Percentiles rank a stretch among this genome's conserved stretches.
Evolutionary conservation across 2,113 vertebrate species (phyloP).

Genomic region (Acinonyx jubatus): DNA sequence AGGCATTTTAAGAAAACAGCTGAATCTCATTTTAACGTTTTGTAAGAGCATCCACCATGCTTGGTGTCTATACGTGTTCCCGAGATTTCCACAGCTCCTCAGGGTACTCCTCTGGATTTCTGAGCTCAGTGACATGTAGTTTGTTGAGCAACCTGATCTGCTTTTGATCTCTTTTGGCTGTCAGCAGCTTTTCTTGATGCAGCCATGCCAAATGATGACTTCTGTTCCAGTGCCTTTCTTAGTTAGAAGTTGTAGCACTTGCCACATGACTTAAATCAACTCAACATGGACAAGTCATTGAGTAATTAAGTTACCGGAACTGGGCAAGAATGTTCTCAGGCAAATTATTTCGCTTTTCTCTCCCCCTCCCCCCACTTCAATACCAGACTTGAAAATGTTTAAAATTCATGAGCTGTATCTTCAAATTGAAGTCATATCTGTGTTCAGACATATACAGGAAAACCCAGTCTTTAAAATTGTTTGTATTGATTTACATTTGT

Average conservation of each 20-base stretch:
- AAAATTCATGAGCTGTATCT: background rate
- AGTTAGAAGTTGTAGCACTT: conserved; percentile 79
- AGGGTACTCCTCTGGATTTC: conserved; percentile 72
- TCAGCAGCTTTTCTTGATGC: conserved; percentile 78
- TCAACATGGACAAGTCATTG: conserved; percentile 67
- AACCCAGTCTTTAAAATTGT: background rate
- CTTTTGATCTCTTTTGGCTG: conserved; percentile 84
- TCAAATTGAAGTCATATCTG: background rate
- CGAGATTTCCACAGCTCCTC: conserved; percentile 74
- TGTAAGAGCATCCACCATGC: conserved; percentile 53
- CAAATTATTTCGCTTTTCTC: background rate
- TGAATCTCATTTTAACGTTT: conserved; percentile 60
- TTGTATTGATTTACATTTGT: background rate
- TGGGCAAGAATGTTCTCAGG: conserved; percentile 26
- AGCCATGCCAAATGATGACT: conserved; percentile 75
- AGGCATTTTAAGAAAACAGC: conserved; percentile 20
- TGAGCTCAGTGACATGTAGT: conserved; percentile 74
- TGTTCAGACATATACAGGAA: background rate
- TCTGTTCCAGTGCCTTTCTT: conserved; percentile 76
- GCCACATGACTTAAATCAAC: conserved; percentile 82
- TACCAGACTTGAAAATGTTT: background rate
- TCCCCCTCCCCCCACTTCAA: background rate
- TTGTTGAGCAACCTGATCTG: conserved; percentile 84
- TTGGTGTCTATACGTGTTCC: conserved; percentile 74
- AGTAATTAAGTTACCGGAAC: conserved; percentile 63